phyloP scores from a whole-genome alignment of 2,888 invertebrate species.

The Drosophila nigritarsus region DNA sequence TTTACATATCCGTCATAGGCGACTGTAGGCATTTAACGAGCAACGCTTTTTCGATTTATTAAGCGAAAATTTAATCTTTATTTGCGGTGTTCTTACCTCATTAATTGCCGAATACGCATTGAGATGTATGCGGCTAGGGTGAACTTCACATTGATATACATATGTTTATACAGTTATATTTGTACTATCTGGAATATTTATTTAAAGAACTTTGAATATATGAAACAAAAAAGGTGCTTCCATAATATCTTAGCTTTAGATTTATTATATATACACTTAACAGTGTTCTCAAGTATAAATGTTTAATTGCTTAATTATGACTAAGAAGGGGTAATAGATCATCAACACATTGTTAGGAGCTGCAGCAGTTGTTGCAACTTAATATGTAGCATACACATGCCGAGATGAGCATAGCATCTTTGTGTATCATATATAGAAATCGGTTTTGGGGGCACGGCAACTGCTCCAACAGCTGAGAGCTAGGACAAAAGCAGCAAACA shows the following conservation, averaged over 20 bases:
- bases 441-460: constrained; percentile 64
- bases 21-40: neutral
- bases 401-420: constrained; percentile 15
- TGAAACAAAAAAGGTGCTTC: too few relatives aligned
- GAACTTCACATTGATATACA: neutral
- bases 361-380: neutral
- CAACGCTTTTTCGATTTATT: neutral
- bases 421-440: constrained; percentile 15
- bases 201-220: too few relatives aligned
- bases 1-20: neutral
- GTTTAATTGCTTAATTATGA: neutral
- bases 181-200: too few relatives aligned
- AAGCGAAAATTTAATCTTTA: neutral
- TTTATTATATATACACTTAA: neutral
- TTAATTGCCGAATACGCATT: constrained; percentile 1
- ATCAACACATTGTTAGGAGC: constrained; percentile 1
- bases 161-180: neutral
- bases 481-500: neutral
- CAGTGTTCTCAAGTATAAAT: neutral
- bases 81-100: neutral
- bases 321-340: neutral
- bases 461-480: constrained; percentile 22
- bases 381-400: neutral
- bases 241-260: too few relatives aligned
- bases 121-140: neutral